Conservation (phyloP, 2,888 invertebrate genomes). For the Apocheima hispidaria region DNA sequence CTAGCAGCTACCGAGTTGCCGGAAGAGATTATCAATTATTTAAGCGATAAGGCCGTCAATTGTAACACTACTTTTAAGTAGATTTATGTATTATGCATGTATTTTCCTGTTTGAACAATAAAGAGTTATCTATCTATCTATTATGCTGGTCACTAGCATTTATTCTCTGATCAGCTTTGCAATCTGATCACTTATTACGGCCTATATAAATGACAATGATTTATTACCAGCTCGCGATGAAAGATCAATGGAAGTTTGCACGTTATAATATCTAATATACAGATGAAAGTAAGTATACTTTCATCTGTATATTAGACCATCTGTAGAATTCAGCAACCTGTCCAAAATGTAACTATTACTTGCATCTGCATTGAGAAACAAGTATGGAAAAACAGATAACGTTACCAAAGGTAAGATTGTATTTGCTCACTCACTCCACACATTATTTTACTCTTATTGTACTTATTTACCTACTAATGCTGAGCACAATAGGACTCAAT, state of each 20-base stretch:
- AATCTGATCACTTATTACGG: slow-evolving; percentile 37
- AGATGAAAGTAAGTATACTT: neutral
- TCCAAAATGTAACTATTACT: neutral
- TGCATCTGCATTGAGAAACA: no score
- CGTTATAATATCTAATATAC: no score
- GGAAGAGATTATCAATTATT: no score
- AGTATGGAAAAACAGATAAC: no score
- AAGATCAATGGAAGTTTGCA: slow-evolving; percentile 10
- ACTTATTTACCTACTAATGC: neutral
- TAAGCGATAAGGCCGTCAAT: no score
- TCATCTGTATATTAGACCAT: neutral
- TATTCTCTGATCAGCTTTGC: slow-evolving; percentile 35
- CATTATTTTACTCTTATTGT: neutral
- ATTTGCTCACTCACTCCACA: no score
- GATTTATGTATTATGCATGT: no score
- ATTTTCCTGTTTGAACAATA: no score
- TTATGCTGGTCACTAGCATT: slow-evolving; percentile 7
- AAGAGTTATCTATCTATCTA: no score
- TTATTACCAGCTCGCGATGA: slow-evolving; percentile 4
- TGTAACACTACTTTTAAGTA: no score
- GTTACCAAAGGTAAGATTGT: no score
- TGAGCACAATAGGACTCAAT: neutral
- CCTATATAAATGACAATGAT: slow-evolving; percentile 27
- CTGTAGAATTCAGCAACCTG: neutral
- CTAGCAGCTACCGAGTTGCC: neutral